A percentile compares a stretch with the other conserved stretches of the same genome.
Conservation (phyloP, 2,797 vertebrate species). For the Antennarius maculatus region DNA sequence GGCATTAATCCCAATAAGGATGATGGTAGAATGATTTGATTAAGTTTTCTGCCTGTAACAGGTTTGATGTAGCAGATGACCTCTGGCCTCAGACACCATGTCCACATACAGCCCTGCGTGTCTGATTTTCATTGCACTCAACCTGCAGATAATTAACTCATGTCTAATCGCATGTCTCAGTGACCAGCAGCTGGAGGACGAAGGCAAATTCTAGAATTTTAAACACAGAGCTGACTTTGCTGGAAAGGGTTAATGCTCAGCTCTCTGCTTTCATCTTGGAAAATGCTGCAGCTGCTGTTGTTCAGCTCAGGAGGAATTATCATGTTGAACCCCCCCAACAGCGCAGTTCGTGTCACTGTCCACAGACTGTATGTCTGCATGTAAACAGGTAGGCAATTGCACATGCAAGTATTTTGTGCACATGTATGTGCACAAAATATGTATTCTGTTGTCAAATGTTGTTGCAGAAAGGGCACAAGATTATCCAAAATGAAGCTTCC, state of each 20-base stretch:
- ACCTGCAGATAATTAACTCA: background rate
- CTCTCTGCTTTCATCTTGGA: conserved; percentile 58
- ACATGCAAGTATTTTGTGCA: background rate
- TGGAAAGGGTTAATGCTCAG: conserved; percentile 55
- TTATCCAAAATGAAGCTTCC: background rate
- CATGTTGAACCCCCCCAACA: conserved; percentile 9
- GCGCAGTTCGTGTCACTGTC: conserved; percentile 38
- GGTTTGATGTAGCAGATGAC: background rate
- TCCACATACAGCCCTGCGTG: background rate
- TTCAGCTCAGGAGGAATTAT: conserved; percentile 67
- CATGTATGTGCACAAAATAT: background rate
- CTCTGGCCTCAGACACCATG: background rate
- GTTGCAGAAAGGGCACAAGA: background rate
- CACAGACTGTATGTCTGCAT: background rate
- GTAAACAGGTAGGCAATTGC: background rate
- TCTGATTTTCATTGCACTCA: background rate
- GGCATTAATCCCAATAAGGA: too few relatives aligned
- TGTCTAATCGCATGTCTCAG: background rate
- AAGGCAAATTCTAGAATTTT: background rate
- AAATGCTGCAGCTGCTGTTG: conserved; percentile 54
- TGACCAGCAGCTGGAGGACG: conserved; percentile 4
- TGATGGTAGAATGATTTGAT: too few relatives aligned
- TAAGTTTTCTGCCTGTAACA: background rate
- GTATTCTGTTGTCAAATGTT: background rate
- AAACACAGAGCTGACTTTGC: conserved; percentile 20